Evolutionary conservation across 2,113 vertebrate genomes (phyloP), one percentile per base, ranked within the genome.

Genomic region (Varanus salvator): DNA sequence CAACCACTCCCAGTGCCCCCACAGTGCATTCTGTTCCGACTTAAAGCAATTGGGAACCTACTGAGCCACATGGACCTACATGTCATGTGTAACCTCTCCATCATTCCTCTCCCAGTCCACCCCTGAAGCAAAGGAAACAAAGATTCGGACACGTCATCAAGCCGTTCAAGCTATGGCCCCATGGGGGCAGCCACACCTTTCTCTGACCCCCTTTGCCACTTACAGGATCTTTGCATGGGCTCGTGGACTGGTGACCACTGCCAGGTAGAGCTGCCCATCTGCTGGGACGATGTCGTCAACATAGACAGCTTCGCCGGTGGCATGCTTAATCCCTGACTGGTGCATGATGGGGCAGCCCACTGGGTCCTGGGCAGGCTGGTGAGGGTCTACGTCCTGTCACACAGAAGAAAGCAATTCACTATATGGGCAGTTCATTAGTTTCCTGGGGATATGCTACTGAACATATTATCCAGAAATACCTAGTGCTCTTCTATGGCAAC

Each of bases 241-340:
- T 90, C 95, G 97, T 44, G 96, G 95, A 92, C 98, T 99, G 87
- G 98, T 99, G 89, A 98, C 97, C 89, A 98, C 87, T 54, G 93
- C 95, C 92, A 98, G 90, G 88, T 94, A 97, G 60, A 98, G 97
- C 95, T 99, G 98, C 60, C 96, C 97, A 3, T 97, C 96, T 3
- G 93, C 94, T 1, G 25, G 88, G 29, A 95, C 95, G 19, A 98
- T 94, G 94, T 98, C 98, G 60, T 98, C 97, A 4, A 96, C 97
- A 95, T 98, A 99, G 17, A 97, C 85, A 0, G 98, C 98, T 92
- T 98, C 98, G 0, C 98, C 98, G 0, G 98, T 98, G 75, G 97
- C 96, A 8, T 98, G 98, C 89, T 97, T 98, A 90, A 98, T 91
- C 34, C 96, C 98, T 0, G 98, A 97, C 50, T 97, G 94, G 84